A percentile compares a stretch with the other conserved stretches of the same genome.
Evolutionary conservation across 2,888 invertebrate genomes (phyloP).

Genomic region (Sepioteuthis lessoniana): DNA sequence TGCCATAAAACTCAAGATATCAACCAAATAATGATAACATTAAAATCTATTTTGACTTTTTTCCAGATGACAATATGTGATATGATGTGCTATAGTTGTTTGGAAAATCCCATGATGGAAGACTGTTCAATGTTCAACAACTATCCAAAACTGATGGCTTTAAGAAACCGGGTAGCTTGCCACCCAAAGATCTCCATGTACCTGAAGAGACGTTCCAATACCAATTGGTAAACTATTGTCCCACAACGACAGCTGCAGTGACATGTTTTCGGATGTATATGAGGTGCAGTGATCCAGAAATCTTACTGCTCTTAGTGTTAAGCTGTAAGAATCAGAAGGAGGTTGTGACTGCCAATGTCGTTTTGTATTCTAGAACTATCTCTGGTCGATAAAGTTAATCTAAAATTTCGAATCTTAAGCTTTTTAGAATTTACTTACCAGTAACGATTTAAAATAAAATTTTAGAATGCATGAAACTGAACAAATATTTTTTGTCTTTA

Average conservation of each 20-base stretch:
- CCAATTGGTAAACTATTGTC: background rate
- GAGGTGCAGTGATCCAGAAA: background rate
- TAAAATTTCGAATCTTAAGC: background rate
- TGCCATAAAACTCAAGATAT: no score
- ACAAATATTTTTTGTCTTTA: no score
- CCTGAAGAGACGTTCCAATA: conserved; percentile 14
- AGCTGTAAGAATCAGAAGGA: background rate
- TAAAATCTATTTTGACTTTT: no score
- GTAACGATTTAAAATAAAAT: background rate
- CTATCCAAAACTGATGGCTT: background rate
- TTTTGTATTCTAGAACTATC: background rate
- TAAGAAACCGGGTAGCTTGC: background rate
- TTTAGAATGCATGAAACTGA: background rate
- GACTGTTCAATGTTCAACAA: background rate
- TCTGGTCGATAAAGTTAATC: background rate
- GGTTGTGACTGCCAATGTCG: background rate
- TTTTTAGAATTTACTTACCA: background rate
- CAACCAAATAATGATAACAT: no score
- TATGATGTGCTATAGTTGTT: conserved; percentile 17
- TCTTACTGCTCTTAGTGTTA: background rate
- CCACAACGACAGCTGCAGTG: background rate
- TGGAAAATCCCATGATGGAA: conserved; percentile 38
- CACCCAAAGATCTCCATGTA: conserved; percentile 42
- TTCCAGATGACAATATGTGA: background rate
- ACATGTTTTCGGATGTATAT: background rate